Evolutionary conservation across 1,140 invertebrate genomes (phyloP), one percentile per base, ranked within the genome.

Genomic region (Rhynchophorus ferrugineus): DNA sequence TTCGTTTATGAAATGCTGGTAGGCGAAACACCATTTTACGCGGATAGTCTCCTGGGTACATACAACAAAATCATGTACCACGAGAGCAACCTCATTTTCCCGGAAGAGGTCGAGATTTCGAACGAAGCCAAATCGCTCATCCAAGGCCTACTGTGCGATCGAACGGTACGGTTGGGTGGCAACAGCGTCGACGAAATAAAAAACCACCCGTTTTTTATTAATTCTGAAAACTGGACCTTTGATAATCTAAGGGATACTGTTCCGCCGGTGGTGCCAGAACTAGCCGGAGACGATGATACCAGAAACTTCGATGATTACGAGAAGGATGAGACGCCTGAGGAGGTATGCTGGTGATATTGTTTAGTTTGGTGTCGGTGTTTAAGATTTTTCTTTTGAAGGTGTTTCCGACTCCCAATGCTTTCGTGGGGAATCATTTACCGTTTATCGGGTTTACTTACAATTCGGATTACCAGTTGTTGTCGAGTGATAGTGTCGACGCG

Each of bases 41-140:
- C 95, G 1, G 96, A 99, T 65, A 97, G 94, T 42, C 78, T 99
- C 48, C 90, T 98, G 24, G 94, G 92, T 22, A 99, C 96, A 8
- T 99, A 99, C 71, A 91, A 91, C 47, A 98, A 97, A 74, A 99
- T 99, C 61, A 98, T 98, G 95, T 94, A 98, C 69, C 91, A 98
- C 69, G 87, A 93, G 69, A 97, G 95, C 67, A 93, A 94, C 11
- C 74, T 99, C 2, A 81, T 83, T 57, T 99, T 99, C 73, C 96
- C 95, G 19, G 82, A 89, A 61, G 96, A 99, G 69, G 80, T 91
- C 42, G 87, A 95, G 69, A 91, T 99, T 49, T 93, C 90, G 34
- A 80, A 82, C 51, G 82, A 90, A 65, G 93, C 95, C 3, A 96
- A 96, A 71, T 85, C 83, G 64, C 73, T 99, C 9, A 99, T 99